A percentile compares a stretch with the other conserved stretches of the same genome.
Evolutionary conservation across 1,140 invertebrate genomes (phyloP).

Genomic region (Acromyrmex charruanus): DNA sequence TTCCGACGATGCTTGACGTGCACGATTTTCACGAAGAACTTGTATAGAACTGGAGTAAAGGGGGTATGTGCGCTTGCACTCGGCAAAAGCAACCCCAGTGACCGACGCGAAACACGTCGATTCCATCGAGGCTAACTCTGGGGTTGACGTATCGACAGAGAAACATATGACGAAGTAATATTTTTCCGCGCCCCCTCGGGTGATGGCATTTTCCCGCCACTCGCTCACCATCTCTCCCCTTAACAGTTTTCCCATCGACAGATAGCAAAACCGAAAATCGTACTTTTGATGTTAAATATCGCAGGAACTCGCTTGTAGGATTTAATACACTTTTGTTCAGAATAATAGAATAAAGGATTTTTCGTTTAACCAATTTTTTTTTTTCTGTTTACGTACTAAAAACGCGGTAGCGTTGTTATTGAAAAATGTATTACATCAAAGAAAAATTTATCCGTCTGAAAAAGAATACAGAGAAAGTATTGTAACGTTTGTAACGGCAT

Average conservation of each 20-base stretch:
- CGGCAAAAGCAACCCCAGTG: constrained; percentile 62
- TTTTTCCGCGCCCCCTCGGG: constrained; percentile 66
- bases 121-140: constrained; percentile 69
- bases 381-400: not conserved
- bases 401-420: not conserved
- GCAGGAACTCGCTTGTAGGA: not conserved
- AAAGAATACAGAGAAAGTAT: not conserved
- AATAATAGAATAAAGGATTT: not conserved
- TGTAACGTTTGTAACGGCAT: not conserved
- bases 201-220: constrained; percentile 61
- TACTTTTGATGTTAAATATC: constrained; percentile 59
- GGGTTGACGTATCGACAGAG: constrained; percentile 75
- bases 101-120: constrained; percentile 66
- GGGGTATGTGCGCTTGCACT: constrained; percentile 18
- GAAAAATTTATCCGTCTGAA: not conserved
- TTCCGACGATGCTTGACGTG: constrained; percentile 50
- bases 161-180: constrained; percentile 77
- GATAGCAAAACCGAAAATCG: constrained; percentile 56
- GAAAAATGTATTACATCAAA: not conserved
- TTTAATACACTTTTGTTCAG: not conserved
- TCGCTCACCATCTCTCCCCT: constrained; percentile 47
- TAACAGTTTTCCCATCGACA: constrained; percentile 64
- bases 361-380: not conserved
- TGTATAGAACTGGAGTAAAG: not conserved
- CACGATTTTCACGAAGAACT: constrained; percentile 54